These are phyloP conservation scores for Hephaestus fuliginosus DNA, from an alignment of 2,797 vertebrate genomes.

Conservation along the genomic window DNA sequence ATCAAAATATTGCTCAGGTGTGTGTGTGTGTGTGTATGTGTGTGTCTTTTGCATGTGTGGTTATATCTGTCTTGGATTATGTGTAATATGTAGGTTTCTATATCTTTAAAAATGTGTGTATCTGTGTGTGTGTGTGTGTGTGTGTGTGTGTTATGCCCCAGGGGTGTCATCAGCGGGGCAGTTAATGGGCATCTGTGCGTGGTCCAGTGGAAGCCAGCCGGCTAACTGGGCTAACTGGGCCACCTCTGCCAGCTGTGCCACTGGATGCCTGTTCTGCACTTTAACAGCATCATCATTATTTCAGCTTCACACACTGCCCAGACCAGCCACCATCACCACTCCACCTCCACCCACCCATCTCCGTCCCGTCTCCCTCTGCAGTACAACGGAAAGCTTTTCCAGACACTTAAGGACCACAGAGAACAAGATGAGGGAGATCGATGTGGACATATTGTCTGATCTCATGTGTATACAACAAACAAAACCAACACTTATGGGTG, in stretches of 20 bases:
- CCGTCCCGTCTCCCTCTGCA: slow-evolving; percentile 6
- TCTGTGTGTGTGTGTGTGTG: slow-evolving; percentile 40
- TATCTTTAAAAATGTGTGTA: slow-evolving; percentile 22
- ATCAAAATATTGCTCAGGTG: slow-evolving; percentile 53
- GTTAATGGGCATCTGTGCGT: slow-evolving; percentile 89
- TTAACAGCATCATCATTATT: slow-evolving; percentile 83
- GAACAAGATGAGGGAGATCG: background rate
- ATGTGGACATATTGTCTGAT: background rate
- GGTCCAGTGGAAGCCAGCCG: slow-evolving; percentile 85
- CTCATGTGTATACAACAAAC: background rate
- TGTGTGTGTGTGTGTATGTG: background rate
- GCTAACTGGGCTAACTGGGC: slow-evolving; percentile 82
- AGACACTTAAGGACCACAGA: background rate
- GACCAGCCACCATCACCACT: slow-evolving; percentile 43
- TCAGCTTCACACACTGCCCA: slow-evolving; percentile 78
- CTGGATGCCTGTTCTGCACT: slow-evolving; percentile 72
- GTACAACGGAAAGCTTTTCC: background rate
- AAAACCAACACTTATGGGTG: background rate
- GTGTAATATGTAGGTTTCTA: slow-evolving; percentile 24
- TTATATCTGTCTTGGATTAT: slow-evolving; percentile 30
- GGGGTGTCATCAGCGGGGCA: slow-evolving; percentile 86
- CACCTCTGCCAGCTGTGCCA: slow-evolving; percentile 87
- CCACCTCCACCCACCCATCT: slow-evolving; percentile 32
- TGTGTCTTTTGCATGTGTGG: slow-evolving; percentile 11
- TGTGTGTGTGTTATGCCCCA: slow-evolving; percentile 67